These are phyloP conservation scores for Sepiola atlantica DNA, from an alignment of 2,888 invertebrate genomes.

Conservation along the genomic window DNA sequence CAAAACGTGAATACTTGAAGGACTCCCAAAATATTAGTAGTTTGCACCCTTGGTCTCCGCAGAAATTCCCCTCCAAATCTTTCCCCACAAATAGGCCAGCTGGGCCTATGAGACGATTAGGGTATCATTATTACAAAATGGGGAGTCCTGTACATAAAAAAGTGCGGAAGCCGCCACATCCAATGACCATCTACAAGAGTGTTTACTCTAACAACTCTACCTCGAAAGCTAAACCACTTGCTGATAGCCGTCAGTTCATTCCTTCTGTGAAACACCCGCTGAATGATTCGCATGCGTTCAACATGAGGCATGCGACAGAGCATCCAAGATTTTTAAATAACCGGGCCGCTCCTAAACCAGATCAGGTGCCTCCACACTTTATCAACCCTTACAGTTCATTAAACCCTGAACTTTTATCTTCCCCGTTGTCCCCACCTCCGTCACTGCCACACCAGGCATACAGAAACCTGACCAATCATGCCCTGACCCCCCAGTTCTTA, in stretches of 20 bases:
- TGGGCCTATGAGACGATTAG: conserved; percentile 39
- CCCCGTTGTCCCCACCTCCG: background rate
- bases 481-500: conserved; percentile 36
- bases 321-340: conserved; percentile 32
- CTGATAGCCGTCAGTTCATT: conserved; percentile 40
- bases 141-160: conserved; percentile 47
- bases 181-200: conserved; percentile 44
- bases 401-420: background rate
- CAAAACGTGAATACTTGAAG: conserved; percentile 43
- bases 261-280: conserved; percentile 38
- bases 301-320: conserved; percentile 38
- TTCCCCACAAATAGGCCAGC: conserved; percentile 8
- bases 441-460: background rate
- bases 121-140: conserved; percentile 45
- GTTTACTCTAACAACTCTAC: conserved; percentile 43
- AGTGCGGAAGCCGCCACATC: conserved; percentile 40
- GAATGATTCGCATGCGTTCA: conserved; percentile 1
- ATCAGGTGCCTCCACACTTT: conserved; percentile 24
- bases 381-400: conserved; percentile 40
- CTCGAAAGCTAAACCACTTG: conserved; percentile 45
- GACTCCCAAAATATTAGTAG: conserved; percentile 43
- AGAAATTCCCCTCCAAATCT: conserved; percentile 42
- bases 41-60: conserved; percentile 38
- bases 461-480: background rate
- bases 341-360: conserved; percentile 3